Evolutionary conservation across 2,797 vertebrate species (phyloP).

Genomic region (Pantherophis alleghaniensis): DNA sequence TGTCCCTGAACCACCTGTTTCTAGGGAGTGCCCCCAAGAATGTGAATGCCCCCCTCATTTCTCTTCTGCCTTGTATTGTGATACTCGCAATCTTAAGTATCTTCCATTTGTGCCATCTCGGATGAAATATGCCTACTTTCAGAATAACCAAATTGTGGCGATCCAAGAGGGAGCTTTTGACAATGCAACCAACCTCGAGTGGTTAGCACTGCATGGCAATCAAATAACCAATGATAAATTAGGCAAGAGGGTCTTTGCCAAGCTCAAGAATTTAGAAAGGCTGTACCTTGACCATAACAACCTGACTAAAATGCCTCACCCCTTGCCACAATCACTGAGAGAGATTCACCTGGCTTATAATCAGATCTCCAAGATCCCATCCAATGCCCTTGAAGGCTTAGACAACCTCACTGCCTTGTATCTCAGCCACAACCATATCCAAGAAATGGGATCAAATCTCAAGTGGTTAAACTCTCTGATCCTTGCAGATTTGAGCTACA

Average conservation of each 20-base stretch:
- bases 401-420: constrained; percentile 90
- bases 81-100: constrained; percentile 83
- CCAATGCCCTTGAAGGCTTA: constrained; percentile 84
- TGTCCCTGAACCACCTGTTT: constrained; percentile 44
- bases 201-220: constrained; percentile 92
- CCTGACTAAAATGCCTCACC: constrained; percentile 82
- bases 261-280: constrained; percentile 81
- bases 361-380: constrained; percentile 81
- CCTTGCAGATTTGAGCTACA: constrained; percentile 88
- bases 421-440: constrained; percentile 86
- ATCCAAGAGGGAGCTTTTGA: constrained; percentile 84
- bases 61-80: constrained; percentile 93
- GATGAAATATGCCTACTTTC: constrained; percentile 94
- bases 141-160: constrained; percentile 85
- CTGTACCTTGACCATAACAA: constrained; percentile 94
- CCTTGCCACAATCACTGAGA: constrained; percentile 82
- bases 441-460: constrained; percentile 82
- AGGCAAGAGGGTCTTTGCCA: constrained; percentile 82
- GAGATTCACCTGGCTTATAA: constrained; percentile 90
- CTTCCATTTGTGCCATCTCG: constrained; percentile 86
- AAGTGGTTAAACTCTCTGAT: constrained; percentile 83
- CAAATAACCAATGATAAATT: constrained; percentile 82
- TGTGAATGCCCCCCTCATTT: constrained; percentile 93
- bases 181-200: constrained; percentile 89
- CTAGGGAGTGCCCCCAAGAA: constrained; percentile 83